Conservation (phyloP, 1,140 invertebrate species). For the Ceratitis capitata region DNA sequence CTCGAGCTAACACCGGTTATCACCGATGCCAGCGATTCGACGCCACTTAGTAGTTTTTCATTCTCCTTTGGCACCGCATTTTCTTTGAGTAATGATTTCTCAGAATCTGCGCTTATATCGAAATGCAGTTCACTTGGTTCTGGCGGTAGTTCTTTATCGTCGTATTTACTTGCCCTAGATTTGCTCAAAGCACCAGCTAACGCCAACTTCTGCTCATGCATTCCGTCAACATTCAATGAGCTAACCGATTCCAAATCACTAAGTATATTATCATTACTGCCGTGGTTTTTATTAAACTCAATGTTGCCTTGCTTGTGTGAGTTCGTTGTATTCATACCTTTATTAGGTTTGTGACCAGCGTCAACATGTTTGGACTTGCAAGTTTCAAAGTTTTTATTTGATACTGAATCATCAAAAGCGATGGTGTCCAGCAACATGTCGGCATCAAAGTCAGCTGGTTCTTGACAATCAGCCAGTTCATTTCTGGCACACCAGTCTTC, state of each 20-base stretch:
- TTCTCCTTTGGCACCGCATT: neutral
- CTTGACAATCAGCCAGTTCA: neutral
- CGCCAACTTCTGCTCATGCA: neutral
- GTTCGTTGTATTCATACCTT: neutral
- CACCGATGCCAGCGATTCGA: neutral
- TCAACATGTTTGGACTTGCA: neutral
- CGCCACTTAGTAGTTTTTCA: neutral
- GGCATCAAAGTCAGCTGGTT: neutral
- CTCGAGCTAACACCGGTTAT: neutral
- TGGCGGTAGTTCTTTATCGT: slow-evolving; percentile 1
- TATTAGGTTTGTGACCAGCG: neutral
- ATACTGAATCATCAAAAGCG: slow-evolving; percentile 43
- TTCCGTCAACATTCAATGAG: neutral
- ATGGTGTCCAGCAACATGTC: slow-evolving; percentile 26
- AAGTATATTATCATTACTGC: neutral
- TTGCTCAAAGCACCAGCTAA: slow-evolving; percentile 24
- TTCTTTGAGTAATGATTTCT: neutral
- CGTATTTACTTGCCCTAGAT: slow-evolving; percentile 12
- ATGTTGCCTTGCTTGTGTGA: neutral
- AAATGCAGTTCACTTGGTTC: neutral
- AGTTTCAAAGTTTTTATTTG: neutral
- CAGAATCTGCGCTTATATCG: neutral
- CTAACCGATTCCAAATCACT: neutral
- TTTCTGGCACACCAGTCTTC: slow-evolving; percentile 43
- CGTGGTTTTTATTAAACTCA: neutral